Base-by-base conservation (phyloP, 37 sponge, comb jelly and placozoan species). In the Mnemiopsis leidyi region DNA sequence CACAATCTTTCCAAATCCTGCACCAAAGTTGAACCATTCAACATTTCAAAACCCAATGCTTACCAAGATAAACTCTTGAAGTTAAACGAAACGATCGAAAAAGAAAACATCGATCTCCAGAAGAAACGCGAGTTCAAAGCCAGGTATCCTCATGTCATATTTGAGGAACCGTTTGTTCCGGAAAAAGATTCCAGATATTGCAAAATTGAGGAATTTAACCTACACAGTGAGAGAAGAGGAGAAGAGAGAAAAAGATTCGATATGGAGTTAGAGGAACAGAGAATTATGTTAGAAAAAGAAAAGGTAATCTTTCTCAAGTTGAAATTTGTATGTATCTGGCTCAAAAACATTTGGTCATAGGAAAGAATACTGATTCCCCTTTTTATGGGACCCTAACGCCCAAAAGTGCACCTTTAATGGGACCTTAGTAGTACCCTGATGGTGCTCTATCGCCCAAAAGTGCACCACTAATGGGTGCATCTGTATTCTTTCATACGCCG, bases 141-240 rank as follows among this genome's bases (percentile, higher is more conserved):
- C 23, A n/a, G 7, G 90, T 85, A 85, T 26, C 90, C 90, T 3
- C 35, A 85, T 25, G 90, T 40, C 35, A 28, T 85, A 18, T 85
- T 85, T 25, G 90, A 85, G 39, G 61, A 85, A 39, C 90, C 90
- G 0, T 85, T 85, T 21, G 48, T 85, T 1, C 90, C 90, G 7
- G 90, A 40, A 2, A 85, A 39, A 33, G 90, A 85, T 38, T 40
- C 61, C 7, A 85, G 90, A 25, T 85, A 85, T 39, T 85, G 90
- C 48, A 33, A 85, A 0, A 26, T 85, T 0, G 90, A 85, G 35
- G 90, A 85, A 61, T 85, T 85, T 40, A 85, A 85, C 26, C 30
- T 85, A 61, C 90, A 85, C 30, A 85, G 90, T 85, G 90, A 85
- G 9, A 85, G 39, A 28, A 85, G 90, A 85, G 90, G 90, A 0